Conservation (phyloP, 2,888 invertebrate species). For the Limenitis arthemis region DNA sequence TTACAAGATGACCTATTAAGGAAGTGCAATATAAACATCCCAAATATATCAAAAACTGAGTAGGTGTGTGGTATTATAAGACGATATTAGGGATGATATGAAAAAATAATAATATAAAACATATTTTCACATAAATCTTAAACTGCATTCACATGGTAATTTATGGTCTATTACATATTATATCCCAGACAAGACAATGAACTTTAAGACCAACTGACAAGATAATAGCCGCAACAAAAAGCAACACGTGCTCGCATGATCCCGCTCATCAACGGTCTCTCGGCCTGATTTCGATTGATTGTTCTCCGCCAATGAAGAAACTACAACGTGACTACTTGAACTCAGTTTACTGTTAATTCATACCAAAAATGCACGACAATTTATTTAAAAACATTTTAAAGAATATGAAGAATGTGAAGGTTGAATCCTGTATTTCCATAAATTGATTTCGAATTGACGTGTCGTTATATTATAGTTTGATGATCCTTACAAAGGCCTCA, state of each 20-base stretch:
- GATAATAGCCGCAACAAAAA: conserved; percentile 48
- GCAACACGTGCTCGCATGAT: conserved; percentile 58
- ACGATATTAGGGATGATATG: background rate
- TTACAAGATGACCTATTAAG: no score
- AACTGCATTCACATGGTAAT: conserved; percentile 4
- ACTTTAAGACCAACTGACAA: conserved; percentile 42
- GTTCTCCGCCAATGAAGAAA: conserved; percentile 28
- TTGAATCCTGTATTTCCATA: background rate
- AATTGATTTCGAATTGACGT: background rate
- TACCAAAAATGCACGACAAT: background rate
- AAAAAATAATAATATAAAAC: background rate
- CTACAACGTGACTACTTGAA: conserved; percentile 8
- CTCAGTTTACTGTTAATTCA: background rate
- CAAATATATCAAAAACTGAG: no score
- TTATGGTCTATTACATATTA: conserved; percentile 14
- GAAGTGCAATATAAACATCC: no score
- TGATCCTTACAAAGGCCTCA: no score
- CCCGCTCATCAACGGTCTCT: conserved; percentile 41
- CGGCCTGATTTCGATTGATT: conserved; percentile 41
- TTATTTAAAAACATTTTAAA: background rate
- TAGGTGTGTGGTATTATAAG: no score
- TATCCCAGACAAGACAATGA: conserved; percentile 19
- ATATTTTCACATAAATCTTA: background rate
- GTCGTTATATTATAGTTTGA: no score
- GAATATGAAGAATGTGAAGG: background rate